Evolutionary conservation across 2,797 vertebrate species (phyloP).

Genomic region (Carapus acus): DNA sequence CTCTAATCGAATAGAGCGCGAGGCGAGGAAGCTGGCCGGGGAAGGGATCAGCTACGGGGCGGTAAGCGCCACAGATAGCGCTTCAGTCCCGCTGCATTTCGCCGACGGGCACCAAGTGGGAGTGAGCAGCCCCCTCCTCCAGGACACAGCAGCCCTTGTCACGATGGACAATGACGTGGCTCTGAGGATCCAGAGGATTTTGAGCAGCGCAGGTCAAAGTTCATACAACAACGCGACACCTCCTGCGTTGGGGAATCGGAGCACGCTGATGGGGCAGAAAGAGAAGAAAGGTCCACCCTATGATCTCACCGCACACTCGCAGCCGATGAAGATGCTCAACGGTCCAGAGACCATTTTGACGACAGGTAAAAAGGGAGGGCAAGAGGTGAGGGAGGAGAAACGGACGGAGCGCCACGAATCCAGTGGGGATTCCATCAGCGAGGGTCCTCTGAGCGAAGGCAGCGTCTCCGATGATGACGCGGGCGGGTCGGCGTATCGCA

Average conservation of each 20-base stretch:
- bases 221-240: conserved; percentile 72
- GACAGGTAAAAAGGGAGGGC: conserved; percentile 19
- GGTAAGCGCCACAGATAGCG: conserved; percentile 61
- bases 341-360: conserved; percentile 32
- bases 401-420: conserved; percentile 59
- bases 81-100: conserved; percentile 48
- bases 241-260: conserved; percentile 78
- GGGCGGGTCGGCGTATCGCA: conserved; percentile 62
- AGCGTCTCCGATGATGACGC: conserved; percentile 81
- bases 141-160: conserved; percentile 62
- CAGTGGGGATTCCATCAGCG: conserved; percentile 86
- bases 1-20: conserved; percentile 87
- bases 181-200: conserved; percentile 75
- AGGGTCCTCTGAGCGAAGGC: conserved; percentile 86
- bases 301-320: conserved; percentile 34
- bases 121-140: conserved; percentile 71
- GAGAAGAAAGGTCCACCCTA: conserved; percentile 47
- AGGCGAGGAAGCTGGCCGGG: conserved; percentile 85
- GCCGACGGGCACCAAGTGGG: conserved; percentile 60
- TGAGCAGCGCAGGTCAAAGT: conserved; percentile 72
- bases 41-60: conserved; percentile 75
- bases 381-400: conserved; percentile 4
- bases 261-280: conserved; percentile 70
- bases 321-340: conserved; percentile 29
- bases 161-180: conserved; percentile 55